Conservation (phyloP, 2,113 vertebrate genomes). For the Silurus asotus region DNA sequence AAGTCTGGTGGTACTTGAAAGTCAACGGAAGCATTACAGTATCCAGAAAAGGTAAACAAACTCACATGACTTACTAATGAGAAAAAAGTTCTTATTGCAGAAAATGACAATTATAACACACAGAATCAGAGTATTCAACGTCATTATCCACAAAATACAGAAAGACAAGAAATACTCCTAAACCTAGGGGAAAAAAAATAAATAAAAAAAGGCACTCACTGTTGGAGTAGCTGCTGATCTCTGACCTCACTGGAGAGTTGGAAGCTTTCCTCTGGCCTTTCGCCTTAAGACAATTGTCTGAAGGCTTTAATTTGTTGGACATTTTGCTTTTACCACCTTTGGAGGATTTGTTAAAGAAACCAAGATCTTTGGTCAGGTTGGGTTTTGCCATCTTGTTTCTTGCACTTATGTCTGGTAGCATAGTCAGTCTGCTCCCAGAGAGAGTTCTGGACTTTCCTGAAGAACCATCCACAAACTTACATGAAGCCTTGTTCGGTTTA, state of each 20-base stretch:
- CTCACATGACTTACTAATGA: background rate
- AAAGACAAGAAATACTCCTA: background rate
- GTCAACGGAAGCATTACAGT: background rate
- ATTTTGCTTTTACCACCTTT: slow-evolving; percentile 88
- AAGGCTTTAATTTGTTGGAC: slow-evolving; percentile 78
- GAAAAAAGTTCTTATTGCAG: background rate
- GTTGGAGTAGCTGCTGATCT: slow-evolving; percentile 95
- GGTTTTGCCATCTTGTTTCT: slow-evolving; percentile 77
- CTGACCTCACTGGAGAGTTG: slow-evolving; percentile 87
- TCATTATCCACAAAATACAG: background rate
- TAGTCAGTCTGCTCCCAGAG: slow-evolving; percentile 68
- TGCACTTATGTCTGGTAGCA: slow-evolving; percentile 67
- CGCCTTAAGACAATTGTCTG: slow-evolving; percentile 78
- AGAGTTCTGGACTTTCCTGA: slow-evolving; percentile 69
- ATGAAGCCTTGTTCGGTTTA: slow-evolving; percentile 77
- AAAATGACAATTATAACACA: background rate
- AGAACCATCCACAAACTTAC: slow-evolving; percentile 76
- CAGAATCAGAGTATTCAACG: background rate
- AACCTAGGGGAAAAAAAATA: background rate
- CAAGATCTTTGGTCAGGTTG: slow-evolving; percentile 74
- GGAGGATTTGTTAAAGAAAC: slow-evolving; percentile 71
- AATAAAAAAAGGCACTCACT: slow-evolving; percentile 80
- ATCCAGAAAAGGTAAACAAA: background rate
- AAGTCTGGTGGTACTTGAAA: background rate
- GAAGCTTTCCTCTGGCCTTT: slow-evolving; percentile 85